Conservation (phyloP, 2,888 invertebrate genomes). For the Metallyticus violacea region DNA sequence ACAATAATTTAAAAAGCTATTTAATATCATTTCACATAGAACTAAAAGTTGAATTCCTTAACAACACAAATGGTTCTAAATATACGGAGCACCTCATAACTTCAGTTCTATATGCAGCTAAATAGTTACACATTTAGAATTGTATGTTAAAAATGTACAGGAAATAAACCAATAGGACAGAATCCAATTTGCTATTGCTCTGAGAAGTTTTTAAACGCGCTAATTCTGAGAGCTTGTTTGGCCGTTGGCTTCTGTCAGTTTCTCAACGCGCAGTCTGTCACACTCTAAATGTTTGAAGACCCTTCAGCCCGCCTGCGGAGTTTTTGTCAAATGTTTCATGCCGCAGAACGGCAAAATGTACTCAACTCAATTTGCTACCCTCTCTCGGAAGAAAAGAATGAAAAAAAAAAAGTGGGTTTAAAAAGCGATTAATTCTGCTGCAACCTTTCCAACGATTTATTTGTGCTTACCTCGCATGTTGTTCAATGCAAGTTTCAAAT, state of each 20-base stretch:
- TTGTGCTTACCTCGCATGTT: too few relatives aligned
- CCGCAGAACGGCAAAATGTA: neutral
- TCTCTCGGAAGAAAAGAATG: too few relatives aligned
- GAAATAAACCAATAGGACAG: too few relatives aligned
- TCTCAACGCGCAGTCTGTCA: neutral
- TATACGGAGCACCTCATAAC: too few relatives aligned
- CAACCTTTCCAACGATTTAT: too few relatives aligned
- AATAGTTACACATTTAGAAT: too few relatives aligned
- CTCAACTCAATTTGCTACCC: neutral
- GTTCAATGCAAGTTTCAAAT: neutral
- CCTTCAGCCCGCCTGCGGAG: neutral
- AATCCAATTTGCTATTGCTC: neutral
- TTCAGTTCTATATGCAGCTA: too few relatives aligned
- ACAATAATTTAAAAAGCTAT: too few relatives aligned
- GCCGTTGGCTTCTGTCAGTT: neutral
- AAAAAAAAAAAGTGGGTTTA: neutral
- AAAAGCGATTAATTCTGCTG: neutral
- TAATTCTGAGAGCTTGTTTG: neutral
- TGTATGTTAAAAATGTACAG: too few relatives aligned
- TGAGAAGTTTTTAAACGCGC: neutral
- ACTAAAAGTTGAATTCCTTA: too few relatives aligned
- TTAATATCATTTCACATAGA: too few relatives aligned
- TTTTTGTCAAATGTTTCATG: neutral
- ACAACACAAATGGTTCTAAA: too few relatives aligned
- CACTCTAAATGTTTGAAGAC: neutral